Evolutionary conservation across 2,888 invertebrate species (phyloP).

Genomic region (Taenaris catops): DNA sequence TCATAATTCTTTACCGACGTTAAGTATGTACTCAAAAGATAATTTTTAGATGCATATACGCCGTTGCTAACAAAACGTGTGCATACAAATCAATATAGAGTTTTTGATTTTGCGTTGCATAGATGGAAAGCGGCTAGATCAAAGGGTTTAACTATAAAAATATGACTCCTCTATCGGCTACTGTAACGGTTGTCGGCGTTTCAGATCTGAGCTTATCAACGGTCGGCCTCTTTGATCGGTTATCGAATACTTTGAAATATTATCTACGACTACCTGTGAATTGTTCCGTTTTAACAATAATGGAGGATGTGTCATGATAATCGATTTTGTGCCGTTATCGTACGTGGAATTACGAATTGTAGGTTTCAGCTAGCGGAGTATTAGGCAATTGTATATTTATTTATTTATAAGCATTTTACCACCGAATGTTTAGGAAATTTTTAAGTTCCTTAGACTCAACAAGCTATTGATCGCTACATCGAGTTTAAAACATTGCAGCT

Average conservation of each 20-base stretch:
- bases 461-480: too few species aligned
- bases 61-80: not conserved
- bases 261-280: constrained; percentile 58
- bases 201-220: constrained; percentile 48
- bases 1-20: too few species aligned
- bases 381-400: not conserved
- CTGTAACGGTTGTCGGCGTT: constrained; percentile 48
- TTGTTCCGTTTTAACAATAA: constrained; percentile 45
- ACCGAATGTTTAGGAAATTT: too few species aligned
- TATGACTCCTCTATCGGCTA: constrained; percentile 49
- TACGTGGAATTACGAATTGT: constrained; percentile 13
- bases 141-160: constrained; percentile 47
- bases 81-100: too few species aligned
- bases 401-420: not conserved
- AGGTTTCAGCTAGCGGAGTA: constrained; percentile 4
- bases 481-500: too few species aligned
- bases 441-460: too few species aligned
- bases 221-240: constrained; percentile 50
- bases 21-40: too few species aligned
- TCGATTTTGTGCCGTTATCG: constrained; percentile 24
- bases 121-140: constrained; percentile 40
- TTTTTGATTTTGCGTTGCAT: constrained; percentile 22
- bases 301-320: constrained; percentile 36
- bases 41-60: not conserved
- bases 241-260: constrained; percentile 53